Evolutionary conservation across 2,797 vertebrate genomes (phyloP).

Genomic region (Capromys pilorides): DNA sequence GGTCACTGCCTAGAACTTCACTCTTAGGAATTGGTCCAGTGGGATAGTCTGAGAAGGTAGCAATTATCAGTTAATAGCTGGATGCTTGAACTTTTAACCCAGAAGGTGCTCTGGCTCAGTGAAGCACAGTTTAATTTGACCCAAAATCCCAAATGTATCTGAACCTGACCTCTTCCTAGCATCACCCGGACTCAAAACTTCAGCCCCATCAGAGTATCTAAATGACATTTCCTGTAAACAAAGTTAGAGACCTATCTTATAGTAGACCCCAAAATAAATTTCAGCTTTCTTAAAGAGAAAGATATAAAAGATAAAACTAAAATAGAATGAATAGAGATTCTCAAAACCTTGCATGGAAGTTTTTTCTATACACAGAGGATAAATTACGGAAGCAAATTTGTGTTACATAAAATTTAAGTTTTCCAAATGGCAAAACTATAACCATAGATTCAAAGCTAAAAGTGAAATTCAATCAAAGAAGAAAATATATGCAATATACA

Average conservation of each 20-base stretch:
- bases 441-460: not conserved
- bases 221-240: slow-evolving; percentile 15
- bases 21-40: not conserved
- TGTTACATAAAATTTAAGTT: not conserved
- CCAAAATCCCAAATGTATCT: not conserved
- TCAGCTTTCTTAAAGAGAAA: not conserved
- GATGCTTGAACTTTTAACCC: not conserved
- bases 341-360: not conserved
- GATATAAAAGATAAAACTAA: not conserved
- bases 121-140: not conserved
- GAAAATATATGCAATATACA: not conserved
- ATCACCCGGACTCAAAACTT: not conserved
- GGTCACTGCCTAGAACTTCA: not conserved
- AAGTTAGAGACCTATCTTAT: not conserved
- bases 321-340: not conserved
- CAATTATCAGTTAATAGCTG: not conserved
- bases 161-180: not conserved
- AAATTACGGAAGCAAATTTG: not conserved
- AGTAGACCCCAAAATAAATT: not conserved
- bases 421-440: slow-evolving; percentile 35
- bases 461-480: not conserved
- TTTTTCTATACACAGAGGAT: not conserved
- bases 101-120: not conserved
- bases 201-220: not conserved
- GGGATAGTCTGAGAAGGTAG: not conserved